Evolutionary conservation across 2,888 invertebrate genomes (phyloP).

Genomic region (Thymelicus acteon): DNA sequence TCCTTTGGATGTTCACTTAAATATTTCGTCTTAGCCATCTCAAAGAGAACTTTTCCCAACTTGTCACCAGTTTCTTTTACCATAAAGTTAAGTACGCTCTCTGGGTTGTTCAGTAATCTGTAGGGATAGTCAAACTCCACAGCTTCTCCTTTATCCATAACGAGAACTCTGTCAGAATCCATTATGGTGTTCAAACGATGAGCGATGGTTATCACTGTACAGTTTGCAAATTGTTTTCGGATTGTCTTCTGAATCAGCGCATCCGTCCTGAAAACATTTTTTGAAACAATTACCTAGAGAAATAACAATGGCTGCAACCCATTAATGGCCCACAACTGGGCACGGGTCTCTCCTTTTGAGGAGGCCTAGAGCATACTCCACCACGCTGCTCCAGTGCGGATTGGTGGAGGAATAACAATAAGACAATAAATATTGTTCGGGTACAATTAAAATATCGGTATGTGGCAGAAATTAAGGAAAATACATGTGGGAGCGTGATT

Average conservation of each 20-base stretch:
- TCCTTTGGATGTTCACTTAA: conserved; percentile 50
- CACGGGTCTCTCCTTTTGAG: no score
- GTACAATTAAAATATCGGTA: no score
- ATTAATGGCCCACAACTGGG: no score
- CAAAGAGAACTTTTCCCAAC: conserved; percentile 62
- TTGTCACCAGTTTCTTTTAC: conserved; percentile 87
- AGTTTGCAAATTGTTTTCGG: conserved; percentile 89
- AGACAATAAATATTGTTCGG: neutral
- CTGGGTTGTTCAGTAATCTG: conserved; percentile 83
- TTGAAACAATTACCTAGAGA: no score
- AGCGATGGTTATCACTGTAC: conserved; percentile 95
- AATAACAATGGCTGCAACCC: no score
- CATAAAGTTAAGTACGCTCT: conserved; percentile 87
- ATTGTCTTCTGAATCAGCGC: conserved; percentile 93
- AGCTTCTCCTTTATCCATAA: conserved; percentile 91
- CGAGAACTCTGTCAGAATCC: conserved; percentile 94
- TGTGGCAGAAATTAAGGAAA: no score
- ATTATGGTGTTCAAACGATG: conserved; percentile 96
- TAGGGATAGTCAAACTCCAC: conserved; percentile 89
- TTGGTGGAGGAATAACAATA: no score
- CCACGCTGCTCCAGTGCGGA: no score
- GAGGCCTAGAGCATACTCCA: no score
- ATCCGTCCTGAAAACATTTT: conserved; percentile 88
- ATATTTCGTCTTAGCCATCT: conserved; percentile 69
- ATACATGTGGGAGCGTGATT: no score